phyloP scores from a whole-genome alignment of 2,888 invertebrate genomes.

The Bombylius discolor region DNA sequence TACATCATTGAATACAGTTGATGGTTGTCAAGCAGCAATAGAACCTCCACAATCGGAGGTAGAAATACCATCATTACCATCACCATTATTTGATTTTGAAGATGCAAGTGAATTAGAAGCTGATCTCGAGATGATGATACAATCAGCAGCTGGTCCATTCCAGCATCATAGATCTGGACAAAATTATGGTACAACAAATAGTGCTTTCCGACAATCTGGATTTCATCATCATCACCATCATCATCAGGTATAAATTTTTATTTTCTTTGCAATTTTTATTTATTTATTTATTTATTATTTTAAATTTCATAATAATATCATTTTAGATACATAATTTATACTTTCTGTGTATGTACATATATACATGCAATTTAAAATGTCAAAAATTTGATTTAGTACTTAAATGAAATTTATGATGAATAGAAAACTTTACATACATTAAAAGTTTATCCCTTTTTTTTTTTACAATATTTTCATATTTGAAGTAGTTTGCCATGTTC shows the following conservation, averaged over 20 bases:
- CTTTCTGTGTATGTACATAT: neutral
- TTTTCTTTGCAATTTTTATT: neutral
- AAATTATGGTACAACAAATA: slow-evolving; percentile 24
- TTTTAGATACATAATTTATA: too few relatives aligned
- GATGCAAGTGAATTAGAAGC: slow-evolving; percentile 34
- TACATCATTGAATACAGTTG: neutral
- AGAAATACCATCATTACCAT: slow-evolving; percentile 21
- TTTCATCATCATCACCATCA: slow-evolving; percentile 25
- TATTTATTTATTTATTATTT: neutral
- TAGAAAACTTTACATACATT: neutral
- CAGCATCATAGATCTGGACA: slow-evolving; percentile 21
- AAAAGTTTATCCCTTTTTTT: neutral
- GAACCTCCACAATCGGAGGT: slow-evolving; percentile 12
- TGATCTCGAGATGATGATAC: slow-evolving; percentile 33
- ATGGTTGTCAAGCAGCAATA: slow-evolving; percentile 6
- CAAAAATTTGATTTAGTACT: neutral
- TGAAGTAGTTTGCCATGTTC: neutral
- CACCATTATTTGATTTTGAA: slow-evolving; percentile 34
- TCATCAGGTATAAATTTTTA: slow-evolving; percentile 11
- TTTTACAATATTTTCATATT: neutral
- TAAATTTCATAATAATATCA: too few relatives aligned
- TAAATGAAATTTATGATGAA: neutral
- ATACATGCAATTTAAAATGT: neutral
- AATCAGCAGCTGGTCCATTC: slow-evolving; percentile 32
- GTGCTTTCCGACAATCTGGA: slow-evolving; percentile 31